Evolutionary conservation across 2,113 vertebrate genomes (phyloP).

Genomic region (Chroicocephalus ridibundus): DNA sequence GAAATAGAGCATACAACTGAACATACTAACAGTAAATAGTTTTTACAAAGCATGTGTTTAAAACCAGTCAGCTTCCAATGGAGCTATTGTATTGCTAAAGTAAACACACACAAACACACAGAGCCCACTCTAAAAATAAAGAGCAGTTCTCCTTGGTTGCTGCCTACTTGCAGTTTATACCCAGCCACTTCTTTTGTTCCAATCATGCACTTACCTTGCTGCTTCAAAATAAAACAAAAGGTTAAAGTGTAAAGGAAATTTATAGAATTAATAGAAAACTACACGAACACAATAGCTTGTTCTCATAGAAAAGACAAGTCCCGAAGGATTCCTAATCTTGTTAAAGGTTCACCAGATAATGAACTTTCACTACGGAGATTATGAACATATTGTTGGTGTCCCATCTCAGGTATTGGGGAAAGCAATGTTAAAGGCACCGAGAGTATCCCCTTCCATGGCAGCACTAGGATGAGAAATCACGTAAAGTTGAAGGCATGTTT

Average conservation of each 20-base stretch:
- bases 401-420: slow-evolving; percentile 43
- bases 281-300: slow-evolving; percentile 56
- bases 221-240: slow-evolving; percentile 65
- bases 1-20: neutral
- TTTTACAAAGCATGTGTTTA: slow-evolving; percentile 1
- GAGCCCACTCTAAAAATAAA: slow-evolving; percentile 8
- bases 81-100: neutral
- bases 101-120: neutral
- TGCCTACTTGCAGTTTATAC: slow-evolving; percentile 24
- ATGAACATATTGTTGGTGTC: slow-evolving; percentile 50
- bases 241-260: slow-evolving; percentile 50
- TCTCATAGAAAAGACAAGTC: slow-evolving; percentile 63
- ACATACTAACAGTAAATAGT: neutral
- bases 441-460: slow-evolving; percentile 49
- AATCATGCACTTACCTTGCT: slow-evolving; percentile 74
- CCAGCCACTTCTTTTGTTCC: neutral
- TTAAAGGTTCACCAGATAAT: slow-evolving; percentile 58
- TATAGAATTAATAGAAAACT: slow-evolving; percentile 54
- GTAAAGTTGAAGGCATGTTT: slow-evolving; percentile 56
- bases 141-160: neutral
- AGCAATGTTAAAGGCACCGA: slow-evolving; percentile 42
- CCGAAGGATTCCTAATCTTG: slow-evolving; percentile 46
- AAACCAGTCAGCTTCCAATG: neutral
- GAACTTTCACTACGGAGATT: slow-evolving; percentile 65
- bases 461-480: neutral